Conservation (phyloP, 2,797 vertebrate species). For the Xiphorhynchus erythropygius region DNA sequence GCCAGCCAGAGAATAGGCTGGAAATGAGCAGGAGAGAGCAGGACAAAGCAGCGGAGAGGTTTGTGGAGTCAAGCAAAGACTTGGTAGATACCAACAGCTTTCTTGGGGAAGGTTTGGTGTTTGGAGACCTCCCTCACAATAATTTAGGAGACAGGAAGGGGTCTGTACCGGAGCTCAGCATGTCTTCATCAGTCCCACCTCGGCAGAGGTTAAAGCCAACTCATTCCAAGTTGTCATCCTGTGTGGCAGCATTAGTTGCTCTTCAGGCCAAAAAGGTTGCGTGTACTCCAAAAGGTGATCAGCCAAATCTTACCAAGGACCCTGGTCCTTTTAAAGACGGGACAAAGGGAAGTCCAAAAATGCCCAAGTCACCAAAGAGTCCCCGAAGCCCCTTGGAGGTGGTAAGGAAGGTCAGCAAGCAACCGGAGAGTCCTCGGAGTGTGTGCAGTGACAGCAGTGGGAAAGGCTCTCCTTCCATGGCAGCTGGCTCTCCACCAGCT, state of each 20-base stretch:
- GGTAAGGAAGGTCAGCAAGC: conserved; percentile 84
- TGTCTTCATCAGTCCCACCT: conserved; percentile 71
- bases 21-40: conserved; percentile 66
- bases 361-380: conserved; percentile 90
- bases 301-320: conserved; percentile 76
- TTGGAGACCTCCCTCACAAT: conserved; percentile 70
- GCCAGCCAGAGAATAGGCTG: conserved; percentile 39
- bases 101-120: conserved; percentile 70
- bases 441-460: conserved; percentile 92
- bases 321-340: conserved; percentile 72
- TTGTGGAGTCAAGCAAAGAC: conserved; percentile 64
- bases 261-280: conserved; percentile 89
- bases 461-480: conserved; percentile 88
- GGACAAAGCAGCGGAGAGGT: conserved; percentile 54
- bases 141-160: conserved; percentile 72
- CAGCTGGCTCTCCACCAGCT: conserved; percentile 87
- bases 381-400: conserved; percentile 90
- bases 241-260: conserved; percentile 90
- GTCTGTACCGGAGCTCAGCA: conserved; percentile 53
- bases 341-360: conserved; percentile 85
- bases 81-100: conserved; percentile 69
- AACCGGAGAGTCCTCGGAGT: conserved; percentile 90
- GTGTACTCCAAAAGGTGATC: conserved; percentile 78
- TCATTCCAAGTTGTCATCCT: conserved; percentile 89
- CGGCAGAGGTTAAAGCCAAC: conserved; percentile 83